These are phyloP conservation scores for Idaea biselata DNA, from an alignment of 2,888 invertebrate species.

Conservation along the genomic window DNA sequence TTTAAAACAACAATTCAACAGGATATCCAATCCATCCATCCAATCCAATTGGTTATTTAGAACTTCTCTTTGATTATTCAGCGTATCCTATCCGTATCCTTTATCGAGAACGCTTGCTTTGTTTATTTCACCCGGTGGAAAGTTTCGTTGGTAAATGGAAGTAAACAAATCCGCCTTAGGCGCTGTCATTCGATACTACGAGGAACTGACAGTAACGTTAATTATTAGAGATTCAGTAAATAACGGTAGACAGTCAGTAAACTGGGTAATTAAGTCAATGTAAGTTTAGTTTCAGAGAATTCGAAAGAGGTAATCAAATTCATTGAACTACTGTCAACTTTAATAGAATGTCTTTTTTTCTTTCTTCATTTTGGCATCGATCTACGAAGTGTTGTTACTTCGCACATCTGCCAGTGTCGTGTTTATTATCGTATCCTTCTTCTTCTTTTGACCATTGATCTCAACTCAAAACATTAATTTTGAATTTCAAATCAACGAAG, in stretches of 20 bases:
- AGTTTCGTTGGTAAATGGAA: neutral
- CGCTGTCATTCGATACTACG: neutral
- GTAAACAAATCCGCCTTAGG: neutral
- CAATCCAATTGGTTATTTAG: neutral
- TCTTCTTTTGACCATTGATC: too few relatives aligned
- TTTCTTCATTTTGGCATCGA: too few relatives aligned
- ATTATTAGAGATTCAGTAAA: neutral
- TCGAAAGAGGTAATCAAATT: too few relatives aligned
- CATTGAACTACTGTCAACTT: too few relatives aligned
- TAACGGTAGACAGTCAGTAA: neutral
- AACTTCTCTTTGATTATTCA: neutral
- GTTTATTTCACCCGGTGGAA: neutral
- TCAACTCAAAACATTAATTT: too few relatives aligned
- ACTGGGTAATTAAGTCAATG: neutral
- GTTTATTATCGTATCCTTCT: too few relatives aligned
- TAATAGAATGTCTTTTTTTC: too few relatives aligned
- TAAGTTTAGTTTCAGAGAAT: too few relatives aligned
- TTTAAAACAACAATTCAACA: neutral
- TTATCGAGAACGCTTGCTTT: neutral
- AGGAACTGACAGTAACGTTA: neutral
- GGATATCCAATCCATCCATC: neutral
- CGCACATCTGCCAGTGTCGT: too few relatives aligned
- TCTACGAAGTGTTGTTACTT: too few relatives aligned
- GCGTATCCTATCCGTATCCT: neutral
- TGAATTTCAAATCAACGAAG: too few relatives aligned